Evolutionary conservation across 2,113 vertebrate species (phyloP), one percentile per base, ranked within the genome.

Genomic region (Anguilla rostrata): DNA sequence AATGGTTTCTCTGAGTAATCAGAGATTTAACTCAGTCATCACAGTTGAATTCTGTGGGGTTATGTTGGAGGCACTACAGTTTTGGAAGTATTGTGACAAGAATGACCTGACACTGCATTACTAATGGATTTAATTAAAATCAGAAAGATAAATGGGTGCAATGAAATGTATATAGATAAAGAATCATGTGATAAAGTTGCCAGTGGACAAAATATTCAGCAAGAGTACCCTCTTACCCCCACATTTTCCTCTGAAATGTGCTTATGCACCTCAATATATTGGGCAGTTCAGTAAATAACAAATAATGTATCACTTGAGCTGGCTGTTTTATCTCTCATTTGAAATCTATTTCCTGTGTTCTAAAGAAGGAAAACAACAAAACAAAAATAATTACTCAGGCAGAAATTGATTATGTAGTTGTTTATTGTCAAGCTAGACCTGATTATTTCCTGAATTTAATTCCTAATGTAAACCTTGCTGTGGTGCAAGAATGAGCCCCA

Each of bases 161-260:
- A 43, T 81, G 49, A 7, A 56, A 29, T 81, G 56, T 46, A 66
- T 81, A 79, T 60, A 71, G 83, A 71, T 71, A 71, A 71, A n/a
- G 84, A 41, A 80, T 41, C 39, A 57, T 81, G 39, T 29, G 57
- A 60, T 43, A 14, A 40, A 80, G 40, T 56, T 43, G 39, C 46
- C 22, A 40, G 29, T 7, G 53, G 49, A 49, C 20, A 34, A 4
- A 43, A 81, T 56, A 29, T 46, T 39, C 34, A 81, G 56, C 56
- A 81, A 29, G 56, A 63, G 22, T 86, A 39, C 60, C 49, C 78
- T 39, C 78, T 14, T 40, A 80, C 43, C 43, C 43, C 43, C 43
- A 46, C 43, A 6, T 9, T 46, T 46, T 81, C 56, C 49, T 86
- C n/a, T 57, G 85, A 81, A 86, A 86, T 63, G 39, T 41, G 63